phyloP scores from a whole-genome alignment of 2,113 vertebrate genomes.

The Cavia porcellus region DNA sequence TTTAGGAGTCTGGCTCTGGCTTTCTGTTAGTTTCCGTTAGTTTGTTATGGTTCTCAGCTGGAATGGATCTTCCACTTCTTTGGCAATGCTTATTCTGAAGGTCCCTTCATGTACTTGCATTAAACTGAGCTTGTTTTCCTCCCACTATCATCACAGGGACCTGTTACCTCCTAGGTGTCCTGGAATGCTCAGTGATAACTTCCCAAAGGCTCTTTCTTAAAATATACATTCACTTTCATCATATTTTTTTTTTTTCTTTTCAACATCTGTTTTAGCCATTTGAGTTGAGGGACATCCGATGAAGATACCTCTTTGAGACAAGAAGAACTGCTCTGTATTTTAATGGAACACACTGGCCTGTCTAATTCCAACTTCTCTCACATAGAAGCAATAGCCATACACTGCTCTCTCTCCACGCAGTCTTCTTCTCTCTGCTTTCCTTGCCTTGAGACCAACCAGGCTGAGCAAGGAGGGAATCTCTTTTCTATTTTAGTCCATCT shows the following conservation, averaged over 20 bases:
- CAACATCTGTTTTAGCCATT: too few species aligned
- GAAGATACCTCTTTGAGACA: neutral
- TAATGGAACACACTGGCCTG: neutral
- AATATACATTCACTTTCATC: neutral
- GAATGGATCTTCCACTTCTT: neutral
- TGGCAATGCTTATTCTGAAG: neutral
- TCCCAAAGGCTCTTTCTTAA: neutral
- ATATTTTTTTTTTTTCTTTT: too few species aligned
- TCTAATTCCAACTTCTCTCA: neutral
- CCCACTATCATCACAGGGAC: neutral
- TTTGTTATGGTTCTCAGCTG: too few species aligned
- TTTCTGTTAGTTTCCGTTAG: neutral
- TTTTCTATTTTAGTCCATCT: neutral
- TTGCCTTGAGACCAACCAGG: neutral
- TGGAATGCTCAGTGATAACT: too few species aligned
- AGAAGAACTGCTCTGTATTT: neutral
- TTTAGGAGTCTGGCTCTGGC: too few species aligned
- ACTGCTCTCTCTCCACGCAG: accelerated
- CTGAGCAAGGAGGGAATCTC: neutral
- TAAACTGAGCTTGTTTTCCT: neutral
- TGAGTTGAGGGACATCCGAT: accelerated
- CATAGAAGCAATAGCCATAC: neutral
- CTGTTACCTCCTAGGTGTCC: accelerated
- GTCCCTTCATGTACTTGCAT: neutral
- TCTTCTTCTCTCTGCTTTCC: neutral